Percentiles rank a stretch among this genome's conserved stretches.
These are phyloP conservation scores for Reinhardtius hippoglossoides DNA, from an alignment of 2,113 vertebrate genomes.

Conservation along the genomic window DNA sequence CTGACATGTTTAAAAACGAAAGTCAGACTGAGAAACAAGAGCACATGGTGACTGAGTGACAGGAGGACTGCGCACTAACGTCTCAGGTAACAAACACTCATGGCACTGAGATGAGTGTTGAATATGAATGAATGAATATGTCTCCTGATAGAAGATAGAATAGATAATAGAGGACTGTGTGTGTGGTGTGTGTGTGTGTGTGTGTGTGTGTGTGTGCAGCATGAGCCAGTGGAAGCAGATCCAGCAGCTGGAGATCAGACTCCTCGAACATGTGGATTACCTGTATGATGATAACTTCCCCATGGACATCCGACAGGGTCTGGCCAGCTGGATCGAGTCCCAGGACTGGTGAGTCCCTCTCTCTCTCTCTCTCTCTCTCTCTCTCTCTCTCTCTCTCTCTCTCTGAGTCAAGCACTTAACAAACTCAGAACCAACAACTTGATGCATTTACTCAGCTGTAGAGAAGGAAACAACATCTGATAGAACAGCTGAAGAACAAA, in stretches of 20 bases:
- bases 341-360: slow-evolving; percentile 90
- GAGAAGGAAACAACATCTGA: too few relatives aligned
- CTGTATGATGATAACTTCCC: slow-evolving; percentile 98
- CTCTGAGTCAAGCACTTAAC: too few relatives aligned
- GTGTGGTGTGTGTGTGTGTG: not conserved
- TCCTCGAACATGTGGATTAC: slow-evolving; percentile 95
- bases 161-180: not conserved
- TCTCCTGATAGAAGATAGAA: not conserved
- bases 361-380: not conserved
- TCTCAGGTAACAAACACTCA: slow-evolving; percentile 30
- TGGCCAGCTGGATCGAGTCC: slow-evolving; percentile 94
- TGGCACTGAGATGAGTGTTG: too few relatives aligned
- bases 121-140: not conserved
- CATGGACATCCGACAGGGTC: slow-evolving; percentile 94
- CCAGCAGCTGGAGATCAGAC: slow-evolving; percentile 94
- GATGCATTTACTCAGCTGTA: too few relatives aligned
- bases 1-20: slow-evolving; percentile 40
- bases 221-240: slow-evolving; percentile 99
- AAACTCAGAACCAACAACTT: not conserved
- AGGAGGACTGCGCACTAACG: not conserved
- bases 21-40: slow-evolving; percentile 38
- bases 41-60: slow-evolving; percentile 42
- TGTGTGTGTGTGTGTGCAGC: slow-evolving; percentile 54
- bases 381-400: too few relatives aligned
- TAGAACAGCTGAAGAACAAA: too few relatives aligned